phyloP scores from a whole-genome alignment of 2,888 invertebrate genomes.

The Platycheirus albimanus region DNA sequence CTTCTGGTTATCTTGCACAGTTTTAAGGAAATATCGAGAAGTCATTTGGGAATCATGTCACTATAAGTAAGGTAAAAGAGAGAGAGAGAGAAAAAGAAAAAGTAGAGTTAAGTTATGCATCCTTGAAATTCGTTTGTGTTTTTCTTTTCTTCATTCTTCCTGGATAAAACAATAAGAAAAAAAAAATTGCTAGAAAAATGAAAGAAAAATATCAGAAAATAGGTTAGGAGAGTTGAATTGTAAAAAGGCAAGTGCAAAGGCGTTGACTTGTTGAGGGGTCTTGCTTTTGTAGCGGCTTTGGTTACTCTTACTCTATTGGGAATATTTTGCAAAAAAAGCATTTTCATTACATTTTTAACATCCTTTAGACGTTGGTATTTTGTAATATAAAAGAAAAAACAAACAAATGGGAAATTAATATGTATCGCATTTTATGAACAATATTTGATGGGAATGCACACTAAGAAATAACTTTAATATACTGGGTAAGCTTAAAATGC shows the following conservation, averaged over 20 bases:
- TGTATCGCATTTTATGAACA: too few relatives aligned
- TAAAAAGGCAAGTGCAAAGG: constrained; percentile 34
- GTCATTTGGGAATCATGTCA: constrained; percentile 68
- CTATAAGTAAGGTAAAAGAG: not conserved
- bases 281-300: constrained; percentile 26
- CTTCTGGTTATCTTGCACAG: constrained; percentile 25
- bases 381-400: too few relatives aligned
- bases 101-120: constrained; percentile 55
- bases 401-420: too few relatives aligned
- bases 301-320: constrained; percentile 18
- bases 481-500: too few relatives aligned
- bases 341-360: not conserved
- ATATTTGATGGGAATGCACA: too few relatives aligned
- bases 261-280: constrained; percentile 67
- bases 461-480: too few relatives aligned
- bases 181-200: constrained; percentile 7
- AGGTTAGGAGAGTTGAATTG: constrained; percentile 56
- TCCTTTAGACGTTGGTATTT: too few relatives aligned
- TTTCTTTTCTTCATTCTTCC: constrained; percentile 24
- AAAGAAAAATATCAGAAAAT: constrained; percentile 46
- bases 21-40: constrained; percentile 65
- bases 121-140: constrained; percentile 65
- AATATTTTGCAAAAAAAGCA: not conserved
- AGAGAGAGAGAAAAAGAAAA: constrained; percentile 14
- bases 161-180: too few relatives aligned